A percentile compares a stretch with the other conserved stretches of the same genome.
Conservation (phyloP, 1,140 invertebrate genomes). For the Zaprionus camerounensis region DNA sequence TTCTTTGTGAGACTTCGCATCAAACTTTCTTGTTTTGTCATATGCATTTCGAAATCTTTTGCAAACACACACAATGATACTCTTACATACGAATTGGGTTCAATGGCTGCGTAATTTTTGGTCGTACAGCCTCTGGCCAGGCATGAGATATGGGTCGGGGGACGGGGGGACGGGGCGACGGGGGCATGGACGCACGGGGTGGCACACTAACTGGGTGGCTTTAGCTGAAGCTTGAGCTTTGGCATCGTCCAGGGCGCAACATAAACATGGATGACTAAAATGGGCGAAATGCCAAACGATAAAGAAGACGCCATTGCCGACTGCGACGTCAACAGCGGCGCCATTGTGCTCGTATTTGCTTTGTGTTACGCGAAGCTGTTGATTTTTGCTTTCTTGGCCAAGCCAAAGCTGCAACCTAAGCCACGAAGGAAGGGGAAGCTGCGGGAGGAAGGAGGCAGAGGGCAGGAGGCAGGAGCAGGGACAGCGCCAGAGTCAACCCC, state of each 20-base stretch:
- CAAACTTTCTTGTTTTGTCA: slow-evolving; percentile 16
- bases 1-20: neutral
- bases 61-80: slow-evolving; percentile 31
- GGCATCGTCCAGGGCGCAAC: slow-evolving; percentile 53
- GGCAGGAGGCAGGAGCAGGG: too few species aligned
- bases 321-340: slow-evolving; percentile 9
- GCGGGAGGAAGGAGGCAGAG: neutral
- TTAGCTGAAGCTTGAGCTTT: slow-evolving; percentile 43
- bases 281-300: slow-evolving; percentile 83
- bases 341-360: slow-evolving; percentile 57
- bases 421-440: neutral
- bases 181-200: neutral
- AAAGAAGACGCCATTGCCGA: slow-evolving; percentile 74
- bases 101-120: slow-evolving; percentile 78
- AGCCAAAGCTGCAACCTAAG: slow-evolving; percentile 9
- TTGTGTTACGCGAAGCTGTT: slow-evolving; percentile 59
- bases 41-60: slow-evolving; percentile 39
- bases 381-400: slow-evolving; percentile 52
- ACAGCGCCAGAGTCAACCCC: slow-evolving; percentile 59
- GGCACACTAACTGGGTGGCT: slow-evolving; percentile 40
- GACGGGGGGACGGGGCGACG: neutral
- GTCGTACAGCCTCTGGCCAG: slow-evolving; percentile 68
- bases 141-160: slow-evolving; percentile 5
- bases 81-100: slow-evolving; percentile 48
- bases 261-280: slow-evolving; percentile 82